Evolutionary conservation across 2,888 invertebrate species (phyloP).

Genomic region (Agrilus mali): DNA sequence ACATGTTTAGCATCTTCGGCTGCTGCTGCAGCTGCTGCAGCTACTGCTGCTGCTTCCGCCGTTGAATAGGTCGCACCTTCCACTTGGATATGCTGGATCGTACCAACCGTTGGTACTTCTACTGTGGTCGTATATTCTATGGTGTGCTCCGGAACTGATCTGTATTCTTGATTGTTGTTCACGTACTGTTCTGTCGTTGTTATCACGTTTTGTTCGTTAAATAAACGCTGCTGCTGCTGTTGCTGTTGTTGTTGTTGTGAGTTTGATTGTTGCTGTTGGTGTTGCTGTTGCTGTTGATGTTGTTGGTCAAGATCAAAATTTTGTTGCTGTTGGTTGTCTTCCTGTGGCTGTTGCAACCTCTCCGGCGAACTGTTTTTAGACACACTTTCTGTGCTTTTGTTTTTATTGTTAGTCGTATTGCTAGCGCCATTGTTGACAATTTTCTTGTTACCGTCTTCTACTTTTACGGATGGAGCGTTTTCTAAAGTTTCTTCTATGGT

Average conservation of each 20-base stretch:
- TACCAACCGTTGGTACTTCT: constrained; percentile 15
- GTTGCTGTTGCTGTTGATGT: constrained; percentile 6
- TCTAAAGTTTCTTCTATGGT: constrained; percentile 27
- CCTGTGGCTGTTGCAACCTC: neutral
- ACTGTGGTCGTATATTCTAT: constrained; percentile 30
- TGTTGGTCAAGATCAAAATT: constrained; percentile 6
- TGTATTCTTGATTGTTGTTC: constrained; percentile 28
- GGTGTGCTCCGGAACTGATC: constrained; percentile 31
- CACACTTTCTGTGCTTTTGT: constrained; percentile 6
- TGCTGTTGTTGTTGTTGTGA: constrained; percentile 3
- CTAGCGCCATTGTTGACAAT: constrained; percentile 25
- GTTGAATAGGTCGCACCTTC: constrained; percentile 5
- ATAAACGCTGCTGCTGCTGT: constrained; percentile 1
- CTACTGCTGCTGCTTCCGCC: constrained; percentile 9
- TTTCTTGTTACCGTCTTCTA: constrained; percentile 26
- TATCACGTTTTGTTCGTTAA: constrained; percentile 6
- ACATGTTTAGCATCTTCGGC: constrained; percentile 15
- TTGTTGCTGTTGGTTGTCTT: constrained; percentile 3
- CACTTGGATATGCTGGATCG: constrained; percentile 26
- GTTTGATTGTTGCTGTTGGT: constrained; percentile 14
- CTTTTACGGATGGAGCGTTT: constrained; percentile 9
- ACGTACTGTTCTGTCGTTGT: constrained; percentile 10
- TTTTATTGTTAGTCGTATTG: constrained; percentile 10
- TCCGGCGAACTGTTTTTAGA: constrained; percentile 7
- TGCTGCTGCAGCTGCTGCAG: constrained; percentile 6